phyloP scores from a whole-genome alignment of 2,797 vertebrate species.

The Periparus ater region DNA sequence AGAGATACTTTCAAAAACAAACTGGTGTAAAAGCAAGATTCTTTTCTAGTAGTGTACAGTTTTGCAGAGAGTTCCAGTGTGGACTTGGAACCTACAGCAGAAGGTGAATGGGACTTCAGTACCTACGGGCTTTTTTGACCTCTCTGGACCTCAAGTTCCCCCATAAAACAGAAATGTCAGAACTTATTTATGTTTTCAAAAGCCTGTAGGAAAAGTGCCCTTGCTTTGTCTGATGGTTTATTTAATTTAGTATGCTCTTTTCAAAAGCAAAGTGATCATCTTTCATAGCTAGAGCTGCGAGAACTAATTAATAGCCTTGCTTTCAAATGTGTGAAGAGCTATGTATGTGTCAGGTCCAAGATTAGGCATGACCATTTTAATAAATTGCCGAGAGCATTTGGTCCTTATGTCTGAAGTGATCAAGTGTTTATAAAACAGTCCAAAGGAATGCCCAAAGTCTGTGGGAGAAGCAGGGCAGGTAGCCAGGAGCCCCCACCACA shows the following conservation, averaged over 20 bases:
- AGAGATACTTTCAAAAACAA: not conserved
- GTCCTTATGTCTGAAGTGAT: not conserved
- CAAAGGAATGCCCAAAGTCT: not conserved
- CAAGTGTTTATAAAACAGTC: not conserved
- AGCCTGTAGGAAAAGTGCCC: not conserved
- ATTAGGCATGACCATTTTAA: not conserved
- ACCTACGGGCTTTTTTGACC: not conserved
- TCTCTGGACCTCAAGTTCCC: not conserved
- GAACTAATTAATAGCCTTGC: not conserved
- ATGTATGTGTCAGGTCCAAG: not conserved
- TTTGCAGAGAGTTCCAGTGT: not conserved
- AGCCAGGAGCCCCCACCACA: not conserved
- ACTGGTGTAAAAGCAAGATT: not conserved
- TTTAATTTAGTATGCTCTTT: not conserved
- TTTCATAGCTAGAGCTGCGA: not conserved
- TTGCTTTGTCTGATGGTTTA: not conserved
- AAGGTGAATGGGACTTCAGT: not conserved
- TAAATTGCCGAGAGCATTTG: not conserved
- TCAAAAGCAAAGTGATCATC: not conserved
- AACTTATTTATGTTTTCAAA: not conserved
- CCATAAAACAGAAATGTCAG: slow-evolving; percentile 3
- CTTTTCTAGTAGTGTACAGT: not conserved
- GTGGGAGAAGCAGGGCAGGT: not conserved
- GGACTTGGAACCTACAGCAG: not conserved
- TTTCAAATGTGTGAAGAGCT: not conserved